Evolutionary conservation across 2,888 invertebrate genomes (phyloP).

Genomic region (Plagodis dolabraria): DNA sequence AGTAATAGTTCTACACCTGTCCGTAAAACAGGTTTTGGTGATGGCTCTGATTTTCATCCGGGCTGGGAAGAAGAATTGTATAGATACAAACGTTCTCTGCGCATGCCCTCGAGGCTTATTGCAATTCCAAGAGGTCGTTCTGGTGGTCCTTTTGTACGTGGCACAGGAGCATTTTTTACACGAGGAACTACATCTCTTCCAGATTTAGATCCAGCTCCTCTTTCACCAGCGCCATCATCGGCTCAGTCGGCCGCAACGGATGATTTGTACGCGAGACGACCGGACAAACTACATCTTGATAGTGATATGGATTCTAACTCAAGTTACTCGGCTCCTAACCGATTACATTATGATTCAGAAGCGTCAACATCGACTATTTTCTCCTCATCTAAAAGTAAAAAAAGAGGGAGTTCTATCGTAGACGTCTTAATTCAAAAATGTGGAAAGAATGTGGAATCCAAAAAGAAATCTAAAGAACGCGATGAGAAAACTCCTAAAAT

Average conservation of each 20-base stretch:
- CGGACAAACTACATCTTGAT: slow-evolving; percentile 80
- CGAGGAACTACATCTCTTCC: slow-evolving; percentile 90
- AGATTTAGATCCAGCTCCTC: slow-evolving; percentile 90
- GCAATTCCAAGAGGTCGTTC: slow-evolving; percentile 89
- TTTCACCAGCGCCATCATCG: slow-evolving; percentile 88
- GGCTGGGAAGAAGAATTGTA: slow-evolving; percentile 94
- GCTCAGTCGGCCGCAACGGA: slow-evolving; percentile 86
- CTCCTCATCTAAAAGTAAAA: slow-evolving; percentile 82
- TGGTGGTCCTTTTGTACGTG: slow-evolving; percentile 80
- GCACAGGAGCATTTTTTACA: slow-evolving; percentile 75
- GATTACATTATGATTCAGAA: slow-evolving; percentile 87
- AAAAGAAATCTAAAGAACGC: slow-evolving; percentile 82
- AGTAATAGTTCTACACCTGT: slow-evolving; percentile 67
- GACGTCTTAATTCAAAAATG: slow-evolving; percentile 88
- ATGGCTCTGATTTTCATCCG: slow-evolving; percentile 89
- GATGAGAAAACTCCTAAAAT: slow-evolving; percentile 83
- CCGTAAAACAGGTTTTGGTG: slow-evolving; percentile 87
- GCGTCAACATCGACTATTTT: slow-evolving; percentile 88
- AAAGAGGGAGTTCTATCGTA: slow-evolving; percentile 85
- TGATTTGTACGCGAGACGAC: slow-evolving; percentile 74
- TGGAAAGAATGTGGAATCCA: slow-evolving; percentile 84
- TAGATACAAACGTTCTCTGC: slow-evolving; percentile 91
- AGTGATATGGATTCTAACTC: slow-evolving; percentile 89
- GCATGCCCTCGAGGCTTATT: slow-evolving; percentile 92
- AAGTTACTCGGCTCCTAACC: slow-evolving; percentile 85